phyloP scores from a whole-genome alignment of 2,113 vertebrate genomes.

The Sylvicapra grimmia region DNA sequence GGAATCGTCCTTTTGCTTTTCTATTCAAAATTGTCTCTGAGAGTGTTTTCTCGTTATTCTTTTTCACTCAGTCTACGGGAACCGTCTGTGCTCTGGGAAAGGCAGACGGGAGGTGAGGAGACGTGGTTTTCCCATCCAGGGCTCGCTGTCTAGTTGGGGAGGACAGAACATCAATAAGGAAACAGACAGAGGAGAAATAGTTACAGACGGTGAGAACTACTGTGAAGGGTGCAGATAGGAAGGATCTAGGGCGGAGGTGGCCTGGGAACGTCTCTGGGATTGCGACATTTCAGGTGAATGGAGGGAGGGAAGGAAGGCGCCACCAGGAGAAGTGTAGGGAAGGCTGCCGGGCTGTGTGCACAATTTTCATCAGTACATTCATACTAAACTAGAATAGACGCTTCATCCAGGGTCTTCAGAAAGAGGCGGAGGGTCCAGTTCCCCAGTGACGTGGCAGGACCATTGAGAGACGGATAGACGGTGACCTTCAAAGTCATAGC shows the following conservation, averaged over 20 bases:
- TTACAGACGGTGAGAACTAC: neutral
- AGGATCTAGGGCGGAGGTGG: neutral
- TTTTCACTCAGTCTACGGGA: neutral
- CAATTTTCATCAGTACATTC: neutral
- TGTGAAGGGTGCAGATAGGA: neutral
- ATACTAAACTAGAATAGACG: neutral
- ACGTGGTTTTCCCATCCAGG: neutral
- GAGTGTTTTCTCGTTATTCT: neutral
- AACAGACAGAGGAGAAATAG: neutral
- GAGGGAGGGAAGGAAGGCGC: neutral
- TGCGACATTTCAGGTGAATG: neutral
- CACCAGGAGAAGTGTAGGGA: too few relatives aligned
- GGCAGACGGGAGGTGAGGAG: neutral
- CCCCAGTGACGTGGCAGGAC: fast-evolving
- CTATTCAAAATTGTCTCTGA: neutral
- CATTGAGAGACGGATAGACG: fast-evolving
- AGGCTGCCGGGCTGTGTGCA: neutral
- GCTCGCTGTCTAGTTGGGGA: neutral
- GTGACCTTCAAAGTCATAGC: neutral
- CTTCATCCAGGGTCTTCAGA: neutral
- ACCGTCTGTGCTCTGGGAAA: neutral
- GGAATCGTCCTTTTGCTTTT: neutral
- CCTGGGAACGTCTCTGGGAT: neutral
- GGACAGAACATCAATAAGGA: neutral
- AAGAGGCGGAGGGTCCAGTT: neutral